Evolutionary conservation across 1,140 invertebrate species (phyloP).

Genomic region (Aphelinus certus): DNA sequence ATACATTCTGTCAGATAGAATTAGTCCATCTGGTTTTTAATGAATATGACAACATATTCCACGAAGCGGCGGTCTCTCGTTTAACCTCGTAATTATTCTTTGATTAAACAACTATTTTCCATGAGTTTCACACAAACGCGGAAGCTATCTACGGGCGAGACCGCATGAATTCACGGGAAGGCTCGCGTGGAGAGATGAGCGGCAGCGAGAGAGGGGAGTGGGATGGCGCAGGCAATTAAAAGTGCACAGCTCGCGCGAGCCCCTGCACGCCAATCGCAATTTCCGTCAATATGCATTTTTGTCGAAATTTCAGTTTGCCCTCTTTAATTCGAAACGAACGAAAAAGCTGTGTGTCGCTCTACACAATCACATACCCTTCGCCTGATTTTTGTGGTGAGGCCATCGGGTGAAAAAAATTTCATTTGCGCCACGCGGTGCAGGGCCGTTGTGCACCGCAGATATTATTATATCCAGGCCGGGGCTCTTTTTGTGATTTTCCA

Average conservation of each 20-base stretch:
- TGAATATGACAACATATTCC: too few relatives aligned
- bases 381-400: neutral
- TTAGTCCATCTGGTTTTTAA: too few relatives aligned
- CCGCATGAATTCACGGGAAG: neutral
- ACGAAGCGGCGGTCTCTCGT: neutral
- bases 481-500: neutral
- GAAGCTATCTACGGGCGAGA: neutral
- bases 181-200: neutral
- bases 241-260: neutral
- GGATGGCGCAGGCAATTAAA: conserved; percentile 7
- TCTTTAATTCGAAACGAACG: conserved; percentile 1
- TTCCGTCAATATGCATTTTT: neutral
- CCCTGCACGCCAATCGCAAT: neutral
- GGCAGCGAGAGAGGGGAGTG: neutral
- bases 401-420: conserved; percentile 7
- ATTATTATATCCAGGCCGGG: neutral
- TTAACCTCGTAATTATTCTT: conserved; percentile 8
- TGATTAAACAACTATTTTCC: conserved; percentile 9
- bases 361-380: neutral
- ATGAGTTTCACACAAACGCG: conserved; percentile 6
- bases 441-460: neutral
- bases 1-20: too few relatives aligned
- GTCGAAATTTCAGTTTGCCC: conserved; percentile 16
- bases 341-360: neutral
- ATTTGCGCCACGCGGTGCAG: neutral